A percentile compares a stretch with the other conserved stretches of the same genome.
Evolutionary conservation across 2,113 vertebrate genomes (phyloP).

Genomic region (Halcyon senegalensis): DNA sequence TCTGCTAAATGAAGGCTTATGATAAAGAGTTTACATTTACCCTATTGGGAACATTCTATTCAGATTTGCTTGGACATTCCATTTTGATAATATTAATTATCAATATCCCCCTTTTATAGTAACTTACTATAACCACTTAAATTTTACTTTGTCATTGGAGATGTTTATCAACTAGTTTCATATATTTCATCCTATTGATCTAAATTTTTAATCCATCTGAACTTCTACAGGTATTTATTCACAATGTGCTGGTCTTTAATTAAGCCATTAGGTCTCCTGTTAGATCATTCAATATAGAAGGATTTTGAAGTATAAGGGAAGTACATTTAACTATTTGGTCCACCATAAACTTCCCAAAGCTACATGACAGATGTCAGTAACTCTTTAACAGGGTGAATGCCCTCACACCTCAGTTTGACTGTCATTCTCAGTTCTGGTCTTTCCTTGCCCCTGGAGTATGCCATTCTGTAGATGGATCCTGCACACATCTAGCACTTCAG

Average conservation of each 20-base stretch:
- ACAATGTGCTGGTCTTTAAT: neutral
- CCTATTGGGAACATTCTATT: neutral
- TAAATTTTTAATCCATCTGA: neutral
- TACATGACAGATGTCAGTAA: neutral
- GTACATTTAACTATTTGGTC: rapidly evolving
- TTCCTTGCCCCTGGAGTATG: neutral
- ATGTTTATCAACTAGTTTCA: neutral
- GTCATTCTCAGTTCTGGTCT: neutral
- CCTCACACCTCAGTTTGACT: neutral
- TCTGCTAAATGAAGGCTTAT: neutral
- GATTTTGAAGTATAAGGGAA: neutral
- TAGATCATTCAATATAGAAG: neutral
- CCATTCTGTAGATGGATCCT: neutral
- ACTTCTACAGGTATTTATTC: neutral
- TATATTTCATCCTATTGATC: neutral
- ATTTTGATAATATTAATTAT: neutral
- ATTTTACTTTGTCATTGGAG: neutral
- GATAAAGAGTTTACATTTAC: neutral
- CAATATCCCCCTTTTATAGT: neutral
- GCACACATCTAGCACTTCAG: rapidly evolving
- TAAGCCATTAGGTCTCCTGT: neutral
- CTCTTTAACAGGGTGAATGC: neutral
- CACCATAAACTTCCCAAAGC: neutral
- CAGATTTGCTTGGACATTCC: neutral
- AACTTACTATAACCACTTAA: neutral